Conservation (phyloP, 1,140 invertebrate genomes). For the Drosophila obscura region DNA sequence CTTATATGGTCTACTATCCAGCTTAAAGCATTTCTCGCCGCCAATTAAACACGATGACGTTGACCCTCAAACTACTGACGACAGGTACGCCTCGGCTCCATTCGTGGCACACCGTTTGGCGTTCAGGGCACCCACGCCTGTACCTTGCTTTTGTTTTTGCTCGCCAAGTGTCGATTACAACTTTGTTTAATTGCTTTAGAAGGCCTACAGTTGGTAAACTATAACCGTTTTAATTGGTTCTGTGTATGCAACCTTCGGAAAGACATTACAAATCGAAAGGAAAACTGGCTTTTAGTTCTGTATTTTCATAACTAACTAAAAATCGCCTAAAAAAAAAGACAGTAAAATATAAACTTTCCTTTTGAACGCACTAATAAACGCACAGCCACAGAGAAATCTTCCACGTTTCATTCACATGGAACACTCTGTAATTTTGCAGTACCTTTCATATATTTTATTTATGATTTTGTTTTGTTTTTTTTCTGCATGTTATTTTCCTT, state of each 20-base stretch:
- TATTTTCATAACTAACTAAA: neutral
- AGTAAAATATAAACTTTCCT: no score
- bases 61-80: constrained; percentile 56
- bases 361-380: no score
- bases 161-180: constrained; percentile 14
- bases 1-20: constrained; percentile 62
- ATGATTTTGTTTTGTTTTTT: no score
- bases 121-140: constrained; percentile 29
- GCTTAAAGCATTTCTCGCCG: constrained; percentile 41
- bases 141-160: constrained; percentile 30
- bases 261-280: neutral
- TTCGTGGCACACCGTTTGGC: constrained; percentile 26
- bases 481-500: no score
- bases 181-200: neutral
- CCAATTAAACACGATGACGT: constrained; percentile 66
- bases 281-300: neutral
- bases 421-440: no score
- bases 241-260: neutral
- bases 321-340: no score
- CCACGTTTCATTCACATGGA: no score
- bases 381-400: no score
- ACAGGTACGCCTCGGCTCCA: constrained; percentile 2
- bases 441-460: no score
- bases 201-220: neutral
- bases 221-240: neutral